Conservation (phyloP, 2,888 invertebrate genomes). For the Chrysina gloriosa region DNA sequence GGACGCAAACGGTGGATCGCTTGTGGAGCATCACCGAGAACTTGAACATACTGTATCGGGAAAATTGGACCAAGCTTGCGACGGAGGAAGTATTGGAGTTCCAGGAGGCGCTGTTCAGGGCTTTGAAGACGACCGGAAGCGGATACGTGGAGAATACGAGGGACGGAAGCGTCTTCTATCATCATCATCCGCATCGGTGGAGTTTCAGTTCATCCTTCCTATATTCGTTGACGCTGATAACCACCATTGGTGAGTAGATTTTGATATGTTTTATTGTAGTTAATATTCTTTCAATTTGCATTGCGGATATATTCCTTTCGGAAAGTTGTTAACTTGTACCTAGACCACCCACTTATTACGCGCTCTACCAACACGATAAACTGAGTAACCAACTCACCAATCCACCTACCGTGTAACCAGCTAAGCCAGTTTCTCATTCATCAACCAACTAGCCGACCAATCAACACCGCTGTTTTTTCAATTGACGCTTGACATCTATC, state of each 20-base stretch:
- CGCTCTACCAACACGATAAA: too few relatives aligned
- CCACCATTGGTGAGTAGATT: slow-evolving; percentile 85
- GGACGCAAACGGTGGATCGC: slow-evolving; percentile 80
- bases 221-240: slow-evolving; percentile 93
- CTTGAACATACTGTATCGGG: slow-evolving; percentile 88
- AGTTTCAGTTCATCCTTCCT: slow-evolving; percentile 92
- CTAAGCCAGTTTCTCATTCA: too few relatives aligned
- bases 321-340: too few relatives aligned
- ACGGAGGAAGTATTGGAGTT: slow-evolving; percentile 89
- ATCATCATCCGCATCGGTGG: slow-evolving; percentile 76
- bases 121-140: slow-evolving; percentile 57
- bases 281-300: too few relatives aligned
- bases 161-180: slow-evolving; percentile 62
- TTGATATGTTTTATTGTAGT: neutral
- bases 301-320: too few relatives aligned
- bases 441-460: too few relatives aligned
- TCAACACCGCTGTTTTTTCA: too few relatives aligned
- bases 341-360: too few relatives aligned
- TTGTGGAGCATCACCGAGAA: slow-evolving; percentile 89
- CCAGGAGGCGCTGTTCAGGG: slow-evolving; percentile 74
- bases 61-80: slow-evolving; percentile 91
- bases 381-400: too few relatives aligned
- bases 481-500: too few relatives aligned
- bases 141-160: slow-evolving; percentile 63
- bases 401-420: too few relatives aligned